Conservation (phyloP, 2,113 vertebrate species). For the Ctenomys sociabilis region DNA sequence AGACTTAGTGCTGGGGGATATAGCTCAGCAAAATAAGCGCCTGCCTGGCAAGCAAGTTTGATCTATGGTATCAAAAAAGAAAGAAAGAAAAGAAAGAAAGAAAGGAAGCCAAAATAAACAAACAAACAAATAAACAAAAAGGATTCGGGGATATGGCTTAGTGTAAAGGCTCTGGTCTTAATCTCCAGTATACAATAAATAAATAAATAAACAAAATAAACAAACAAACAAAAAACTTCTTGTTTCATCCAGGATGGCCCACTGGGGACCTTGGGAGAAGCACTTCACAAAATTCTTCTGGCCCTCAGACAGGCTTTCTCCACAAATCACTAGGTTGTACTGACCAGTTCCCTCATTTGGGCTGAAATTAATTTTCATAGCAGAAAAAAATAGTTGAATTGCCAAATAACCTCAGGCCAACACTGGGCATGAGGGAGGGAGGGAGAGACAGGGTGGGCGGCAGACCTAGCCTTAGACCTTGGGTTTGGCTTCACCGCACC, state of each 20-base stretch:
- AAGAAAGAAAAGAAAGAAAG: too few species aligned
- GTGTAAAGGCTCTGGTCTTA: background rate
- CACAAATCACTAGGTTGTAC: background rate
- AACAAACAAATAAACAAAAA: too few species aligned
- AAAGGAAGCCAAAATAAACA: too few species aligned
- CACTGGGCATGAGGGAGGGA: background rate
- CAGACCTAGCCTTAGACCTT: too few species aligned
- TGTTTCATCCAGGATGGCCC: background rate
- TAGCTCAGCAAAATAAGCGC: background rate
- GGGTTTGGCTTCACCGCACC: rapidly evolving
- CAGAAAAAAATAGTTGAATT: background rate
- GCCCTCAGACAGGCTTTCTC: background rate
- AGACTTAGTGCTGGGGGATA: background rate
- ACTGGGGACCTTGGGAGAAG: background rate
- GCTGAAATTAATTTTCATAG: background rate
- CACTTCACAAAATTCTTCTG: background rate
- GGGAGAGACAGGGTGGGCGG: rapidly evolving
- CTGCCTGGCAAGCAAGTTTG: too few species aligned
- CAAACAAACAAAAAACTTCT: background rate
- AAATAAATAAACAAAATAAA: too few species aligned
- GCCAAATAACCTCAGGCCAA: background rate
- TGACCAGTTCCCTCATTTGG: background rate
- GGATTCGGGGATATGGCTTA: background rate
- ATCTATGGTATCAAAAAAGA: too few species aligned
- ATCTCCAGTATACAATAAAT: background rate